phyloP scores from a whole-genome alignment of 2,113 vertebrate species.

The Indicator indicator region DNA sequence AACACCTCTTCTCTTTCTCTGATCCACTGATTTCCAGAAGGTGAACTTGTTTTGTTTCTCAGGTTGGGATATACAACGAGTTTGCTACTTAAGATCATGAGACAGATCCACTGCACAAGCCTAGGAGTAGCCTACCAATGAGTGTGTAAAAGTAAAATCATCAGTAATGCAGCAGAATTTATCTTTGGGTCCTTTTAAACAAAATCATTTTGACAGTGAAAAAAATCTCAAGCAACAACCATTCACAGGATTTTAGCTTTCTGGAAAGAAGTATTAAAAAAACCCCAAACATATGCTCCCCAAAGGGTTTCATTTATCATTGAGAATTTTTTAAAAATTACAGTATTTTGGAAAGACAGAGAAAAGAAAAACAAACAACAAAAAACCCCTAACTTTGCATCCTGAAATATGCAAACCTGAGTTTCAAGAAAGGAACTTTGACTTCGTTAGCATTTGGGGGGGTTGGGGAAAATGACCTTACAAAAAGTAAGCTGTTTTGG shows the following conservation, averaged over 20 bases:
- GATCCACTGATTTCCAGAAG: background rate
- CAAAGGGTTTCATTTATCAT: background rate
- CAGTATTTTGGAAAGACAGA: background rate
- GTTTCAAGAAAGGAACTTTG: background rate
- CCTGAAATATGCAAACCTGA: background rate
- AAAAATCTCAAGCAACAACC: background rate
- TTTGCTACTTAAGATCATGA: background rate
- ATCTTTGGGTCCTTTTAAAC: background rate
- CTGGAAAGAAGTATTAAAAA: background rate
- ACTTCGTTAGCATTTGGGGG: background rate
- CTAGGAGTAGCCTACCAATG: background rate
- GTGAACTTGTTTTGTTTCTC: background rate
- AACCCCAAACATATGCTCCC: too few relatives aligned
- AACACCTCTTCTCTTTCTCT: background rate
- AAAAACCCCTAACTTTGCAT: background rate
- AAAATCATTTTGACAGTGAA: background rate
- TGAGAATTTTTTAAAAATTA: background rate
- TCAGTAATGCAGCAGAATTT: background rate
- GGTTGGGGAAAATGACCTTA: background rate
- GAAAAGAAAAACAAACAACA: background rate
- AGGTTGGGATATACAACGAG: background rate
- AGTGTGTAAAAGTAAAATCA: background rate
- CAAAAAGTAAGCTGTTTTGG: background rate
- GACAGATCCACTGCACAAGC: background rate
- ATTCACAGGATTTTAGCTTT: background rate